Evolutionary conservation across 2,888 invertebrate genomes (phyloP).

Genomic region (Eupithecia centaureata): DNA sequence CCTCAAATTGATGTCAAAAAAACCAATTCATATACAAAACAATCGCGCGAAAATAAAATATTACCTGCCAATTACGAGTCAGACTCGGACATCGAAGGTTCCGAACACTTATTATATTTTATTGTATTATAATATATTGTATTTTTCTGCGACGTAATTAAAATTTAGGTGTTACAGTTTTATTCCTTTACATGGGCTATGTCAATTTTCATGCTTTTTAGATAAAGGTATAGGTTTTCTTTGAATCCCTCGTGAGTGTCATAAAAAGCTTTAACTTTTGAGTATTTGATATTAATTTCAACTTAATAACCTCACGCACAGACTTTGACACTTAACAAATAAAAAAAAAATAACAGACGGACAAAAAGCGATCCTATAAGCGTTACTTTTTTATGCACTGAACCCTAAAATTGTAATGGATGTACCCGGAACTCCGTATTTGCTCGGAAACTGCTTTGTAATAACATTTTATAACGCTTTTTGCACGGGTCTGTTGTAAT

Average conservation of each 20-base stretch:
- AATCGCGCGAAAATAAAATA: not conserved
- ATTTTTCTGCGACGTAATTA: not conserved
- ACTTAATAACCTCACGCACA: not conserved
- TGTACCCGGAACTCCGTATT: slow-evolving; percentile 36
- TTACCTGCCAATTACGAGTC: not conserved
- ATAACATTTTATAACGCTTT: slow-evolving; percentile 32
- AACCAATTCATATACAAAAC: slow-evolving; percentile 1
- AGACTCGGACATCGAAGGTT: not conserved
- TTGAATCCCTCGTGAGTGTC: not conserved
- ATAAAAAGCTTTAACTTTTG: not conserved
- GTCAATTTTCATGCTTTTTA: not conserved
- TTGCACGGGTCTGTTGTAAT: slow-evolving; percentile 28
- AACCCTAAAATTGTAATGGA: slow-evolving; percentile 13
- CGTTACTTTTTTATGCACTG: not conserved
- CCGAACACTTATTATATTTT: not conserved
- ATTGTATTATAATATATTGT: too few relatives aligned
- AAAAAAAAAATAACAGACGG: not conserved
- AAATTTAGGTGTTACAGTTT: not conserved
- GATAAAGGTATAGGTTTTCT: not conserved
- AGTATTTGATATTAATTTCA: not conserved
- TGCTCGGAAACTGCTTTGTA: slow-evolving; percentile 32
- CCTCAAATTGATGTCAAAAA: not conserved
- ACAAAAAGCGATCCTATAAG: not conserved
- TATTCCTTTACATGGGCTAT: not conserved
- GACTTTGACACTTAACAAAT: not conserved